These are phyloP conservation scores for Hypotaenidia philippensis DNA, from an alignment of 2,797 vertebrate species.

Conservation along the genomic window DNA sequence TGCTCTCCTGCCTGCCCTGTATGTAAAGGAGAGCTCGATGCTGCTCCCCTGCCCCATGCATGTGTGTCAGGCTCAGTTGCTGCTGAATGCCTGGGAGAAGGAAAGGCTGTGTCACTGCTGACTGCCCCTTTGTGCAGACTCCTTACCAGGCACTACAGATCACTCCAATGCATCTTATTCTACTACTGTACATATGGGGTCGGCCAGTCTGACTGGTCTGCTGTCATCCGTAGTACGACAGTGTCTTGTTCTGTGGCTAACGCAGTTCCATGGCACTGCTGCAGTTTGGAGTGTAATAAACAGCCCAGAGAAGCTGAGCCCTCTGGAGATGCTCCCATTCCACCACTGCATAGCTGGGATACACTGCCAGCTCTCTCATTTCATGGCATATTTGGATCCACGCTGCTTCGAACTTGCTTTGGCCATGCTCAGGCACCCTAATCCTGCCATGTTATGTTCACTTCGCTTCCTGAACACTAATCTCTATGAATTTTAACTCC, in stretches of 20 bases:
- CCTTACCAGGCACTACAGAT: neutral
- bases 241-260: neutral
- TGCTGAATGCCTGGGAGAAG: neutral
- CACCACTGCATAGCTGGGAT: neutral
- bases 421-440: neutral
- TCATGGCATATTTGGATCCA: neutral
- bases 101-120: neutral
- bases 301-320: neutral
- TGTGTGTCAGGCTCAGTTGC: neutral
- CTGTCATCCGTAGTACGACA: neutral
- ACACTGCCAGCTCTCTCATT: neutral
- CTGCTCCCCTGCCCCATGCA: neutral
- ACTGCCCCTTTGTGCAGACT: neutral
- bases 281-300: neutral
- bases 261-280: neutral
- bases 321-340: neutral
- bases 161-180: neutral
- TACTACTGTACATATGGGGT: neutral
- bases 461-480: neutral
- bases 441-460: neutral
- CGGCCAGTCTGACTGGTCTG: neutral
- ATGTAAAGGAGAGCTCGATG: accelerated
- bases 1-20: neutral
- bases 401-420: neutral
- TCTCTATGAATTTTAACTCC: neutral